These are phyloP conservation scores for Heliothis virescens DNA, from an alignment of 1,140 invertebrate species.

Conservation along the genomic window DNA sequence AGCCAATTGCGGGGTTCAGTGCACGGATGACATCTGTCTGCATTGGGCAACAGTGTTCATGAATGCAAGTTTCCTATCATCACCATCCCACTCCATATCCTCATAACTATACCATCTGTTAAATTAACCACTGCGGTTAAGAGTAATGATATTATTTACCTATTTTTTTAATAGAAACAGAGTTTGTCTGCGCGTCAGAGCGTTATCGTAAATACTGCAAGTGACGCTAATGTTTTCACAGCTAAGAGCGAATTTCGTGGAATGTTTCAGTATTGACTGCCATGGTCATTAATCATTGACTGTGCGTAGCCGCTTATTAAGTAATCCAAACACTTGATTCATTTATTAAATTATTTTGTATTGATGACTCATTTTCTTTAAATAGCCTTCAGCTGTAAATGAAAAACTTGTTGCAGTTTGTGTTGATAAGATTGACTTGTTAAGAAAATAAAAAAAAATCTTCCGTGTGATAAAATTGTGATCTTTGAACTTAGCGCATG, in stretches of 20 bases:
- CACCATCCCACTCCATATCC: neutral
- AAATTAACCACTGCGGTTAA: neutral
- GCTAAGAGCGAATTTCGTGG: slow-evolving; percentile 10
- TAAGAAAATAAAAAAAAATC: neutral
- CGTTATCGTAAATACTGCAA: slow-evolving; percentile 1
- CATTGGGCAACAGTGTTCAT: slow-evolving; percentile 19
- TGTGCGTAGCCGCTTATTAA: neutral
- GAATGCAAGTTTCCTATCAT: slow-evolving; percentile 1
- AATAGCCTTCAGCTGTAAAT: neutral
- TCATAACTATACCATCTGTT: neutral
- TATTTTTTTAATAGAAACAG: neutral
- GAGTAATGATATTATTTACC: neutral
- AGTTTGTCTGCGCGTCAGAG: neutral
- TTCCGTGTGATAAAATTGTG: neutral
- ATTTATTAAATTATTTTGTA: neutral
- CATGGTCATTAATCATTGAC: neutral
- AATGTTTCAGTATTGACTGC: neutral
- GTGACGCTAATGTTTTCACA: slow-evolving; percentile 11
- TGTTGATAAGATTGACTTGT: neutral
- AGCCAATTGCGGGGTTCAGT: no score
- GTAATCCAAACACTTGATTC: slow-evolving; percentile 16
- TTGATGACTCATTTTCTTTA: neutral
- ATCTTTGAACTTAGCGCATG: neutral
- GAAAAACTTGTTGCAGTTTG: neutral
- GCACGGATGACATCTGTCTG: slow-evolving; percentile 46